A percentile compares a stretch with the other conserved stretches of the same genome.
Conservation (phyloP, 2,113 vertebrate genomes). For the Rhipidura dahli region DNA sequence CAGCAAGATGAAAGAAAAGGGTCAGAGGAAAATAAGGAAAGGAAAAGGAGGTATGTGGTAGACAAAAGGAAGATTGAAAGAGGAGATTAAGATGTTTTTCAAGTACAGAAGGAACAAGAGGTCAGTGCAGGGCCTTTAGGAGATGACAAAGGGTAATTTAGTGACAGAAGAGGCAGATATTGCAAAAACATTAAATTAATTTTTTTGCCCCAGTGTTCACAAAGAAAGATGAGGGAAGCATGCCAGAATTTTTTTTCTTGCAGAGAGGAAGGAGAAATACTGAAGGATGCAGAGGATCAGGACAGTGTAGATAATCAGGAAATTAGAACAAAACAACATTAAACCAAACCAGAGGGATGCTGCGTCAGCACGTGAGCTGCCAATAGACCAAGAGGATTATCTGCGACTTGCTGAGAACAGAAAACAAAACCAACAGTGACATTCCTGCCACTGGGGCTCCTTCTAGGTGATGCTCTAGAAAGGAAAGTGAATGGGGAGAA, state of each 20-base stretch:
- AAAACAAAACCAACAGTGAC: constrained; percentile 39
- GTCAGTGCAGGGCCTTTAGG: constrained; percentile 47
- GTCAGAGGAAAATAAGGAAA: constrained; percentile 27
- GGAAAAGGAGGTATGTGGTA: constrained; percentile 8
- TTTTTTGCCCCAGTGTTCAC: constrained; percentile 31
- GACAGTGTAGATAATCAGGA: constrained; percentile 36
- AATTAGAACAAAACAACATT: constrained; percentile 59
- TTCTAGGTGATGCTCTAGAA: not conserved
- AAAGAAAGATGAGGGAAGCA: constrained; percentile 33
- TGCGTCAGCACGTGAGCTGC: not conserved
- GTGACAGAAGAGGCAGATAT: constrained; percentile 42
- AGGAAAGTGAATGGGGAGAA: not conserved
- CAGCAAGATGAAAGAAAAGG: constrained; percentile 40
- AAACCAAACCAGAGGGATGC: constrained; percentile 16
- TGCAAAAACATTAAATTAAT: constrained; percentile 39
- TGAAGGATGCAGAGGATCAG: constrained; percentile 38
- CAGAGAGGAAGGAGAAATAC: constrained; percentile 21
- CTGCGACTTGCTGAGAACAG: constrained; percentile 5
- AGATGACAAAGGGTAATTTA: constrained; percentile 61
- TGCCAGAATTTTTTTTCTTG: constrained; percentile 1
- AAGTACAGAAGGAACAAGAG: constrained; percentile 55
- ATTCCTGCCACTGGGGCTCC: not conserved
- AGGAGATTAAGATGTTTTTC: constrained; percentile 63
- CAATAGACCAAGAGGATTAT: constrained; percentile 32
- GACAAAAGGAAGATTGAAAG: constrained; percentile 57